phyloP scores from a whole-genome alignment of 2,113 vertebrate species.

The Puffinus mauretanicus region DNA sequence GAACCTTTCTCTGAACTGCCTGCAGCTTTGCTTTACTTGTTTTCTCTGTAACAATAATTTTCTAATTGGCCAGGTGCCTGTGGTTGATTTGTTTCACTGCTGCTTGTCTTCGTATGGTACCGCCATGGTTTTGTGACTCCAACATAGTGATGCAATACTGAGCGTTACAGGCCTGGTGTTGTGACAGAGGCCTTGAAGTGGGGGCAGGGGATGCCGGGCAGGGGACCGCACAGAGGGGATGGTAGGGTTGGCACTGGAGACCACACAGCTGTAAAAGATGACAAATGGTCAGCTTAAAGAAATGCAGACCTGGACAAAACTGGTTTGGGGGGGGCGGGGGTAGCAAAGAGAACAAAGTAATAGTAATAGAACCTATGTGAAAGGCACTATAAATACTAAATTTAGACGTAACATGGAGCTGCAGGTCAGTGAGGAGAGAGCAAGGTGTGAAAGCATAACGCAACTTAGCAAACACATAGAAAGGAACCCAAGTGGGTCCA shows the following conservation, averaged over 20 bases:
- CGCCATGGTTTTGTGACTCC: background rate
- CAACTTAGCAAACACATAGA: background rate
- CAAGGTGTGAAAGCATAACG: background rate
- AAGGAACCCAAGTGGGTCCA: background rate
- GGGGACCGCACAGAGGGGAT: background rate
- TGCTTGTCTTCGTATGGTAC: background rate
- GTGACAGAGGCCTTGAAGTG: background rate
- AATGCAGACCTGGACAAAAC: background rate
- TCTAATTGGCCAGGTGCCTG: background rate
- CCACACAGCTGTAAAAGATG: background rate
- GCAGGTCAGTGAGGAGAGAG: background rate
- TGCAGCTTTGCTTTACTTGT: background rate
- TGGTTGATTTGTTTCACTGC: background rate
- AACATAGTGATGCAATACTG: background rate
- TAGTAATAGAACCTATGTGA: background rate
- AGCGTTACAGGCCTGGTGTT: background rate
- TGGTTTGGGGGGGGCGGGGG: rapidly evolving
- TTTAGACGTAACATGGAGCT: background rate
- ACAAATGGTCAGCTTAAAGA: background rate
- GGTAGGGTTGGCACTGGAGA: background rate
- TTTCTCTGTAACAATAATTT: background rate
- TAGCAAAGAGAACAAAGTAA: background rate
- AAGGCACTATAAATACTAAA: background rate
- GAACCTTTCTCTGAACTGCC: background rate
- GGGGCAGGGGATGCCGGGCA: rapidly evolving